Base-by-base conservation (phyloP, 2,113 vertebrate genomes). In the Sander lucioperca region DNA sequence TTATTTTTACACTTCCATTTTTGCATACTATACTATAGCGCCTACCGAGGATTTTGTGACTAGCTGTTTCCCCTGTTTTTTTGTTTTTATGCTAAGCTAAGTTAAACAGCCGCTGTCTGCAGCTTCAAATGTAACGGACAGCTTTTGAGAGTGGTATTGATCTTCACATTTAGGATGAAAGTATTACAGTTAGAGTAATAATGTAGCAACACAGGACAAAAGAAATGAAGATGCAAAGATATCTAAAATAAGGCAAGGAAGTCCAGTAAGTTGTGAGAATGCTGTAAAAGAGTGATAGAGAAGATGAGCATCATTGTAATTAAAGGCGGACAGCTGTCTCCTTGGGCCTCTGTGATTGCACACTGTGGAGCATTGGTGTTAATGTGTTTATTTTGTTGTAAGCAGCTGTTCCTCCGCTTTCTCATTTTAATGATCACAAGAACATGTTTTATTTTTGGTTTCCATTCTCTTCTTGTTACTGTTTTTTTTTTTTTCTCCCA, bases 361-460 rank as follows among this genome's bases (percentile, higher is more conserved):
- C 54, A 33, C 74, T 84, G 79, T 11, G 43, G 80, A 85, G 79
- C 80, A 75, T 74, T 77, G 84, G 85, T 88, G 88, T 88, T 93
- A 90, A 94, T 91, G 89, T 91, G 91, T 92, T 94, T 92, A 88
- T 91, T 92, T 93, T 84, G 83, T 87, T 89, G 77, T 85, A 80
- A 88, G 87, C 93, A 94, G 91, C 89, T 93, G 93, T 93, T 94
- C 77, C 63, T 86, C 57, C 59, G 74, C 81, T 58, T 79, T 65
- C 69, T 80, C 68, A 57, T 92, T 93, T 91, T 90, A 91, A 93
- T 91, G 88, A 93, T 91, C 86, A 84, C 71, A 85, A 81, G 73
- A 82, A 77, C 18, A 84, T 70, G 39, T 84, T 61, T 83, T 89
- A 84, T 87, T 90, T 93, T 84, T 77, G 78, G 72, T 86, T 65